Evolutionary conservation across 2,113 vertebrate species (phyloP).

Genomic region (Myrmophylax atrothorax): DNA sequence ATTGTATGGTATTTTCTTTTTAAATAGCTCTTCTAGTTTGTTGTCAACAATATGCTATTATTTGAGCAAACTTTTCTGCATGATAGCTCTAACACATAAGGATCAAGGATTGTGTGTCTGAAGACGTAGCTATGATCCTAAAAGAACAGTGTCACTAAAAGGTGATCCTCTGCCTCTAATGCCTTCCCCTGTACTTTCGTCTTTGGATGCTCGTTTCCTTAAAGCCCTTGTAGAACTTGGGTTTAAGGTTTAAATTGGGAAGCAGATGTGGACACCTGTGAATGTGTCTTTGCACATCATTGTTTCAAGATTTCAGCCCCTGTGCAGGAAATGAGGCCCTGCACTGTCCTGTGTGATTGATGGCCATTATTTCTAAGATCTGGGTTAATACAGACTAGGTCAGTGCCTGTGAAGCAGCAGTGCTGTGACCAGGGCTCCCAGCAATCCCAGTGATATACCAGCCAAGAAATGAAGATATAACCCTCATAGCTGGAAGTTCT

Average conservation of each 20-base stretch:
- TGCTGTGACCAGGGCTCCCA: not conserved
- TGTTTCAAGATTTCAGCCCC: not conserved
- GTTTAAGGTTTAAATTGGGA: constrained; percentile 12
- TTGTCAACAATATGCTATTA: constrained; percentile 65
- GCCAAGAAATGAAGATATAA: not conserved
- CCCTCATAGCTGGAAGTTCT: not conserved
- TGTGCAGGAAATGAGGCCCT: not conserved
- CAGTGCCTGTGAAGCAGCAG: not conserved
- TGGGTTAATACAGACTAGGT: not conserved
- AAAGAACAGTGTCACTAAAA: constrained; percentile 23
- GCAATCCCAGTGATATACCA: not conserved
- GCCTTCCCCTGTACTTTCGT: constrained; percentile 42
- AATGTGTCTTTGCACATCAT: not conserved
- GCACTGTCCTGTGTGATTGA: not conserved
- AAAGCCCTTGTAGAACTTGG: not conserved
- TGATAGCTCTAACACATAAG: not conserved
- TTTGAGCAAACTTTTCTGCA: constrained; percentile 53
- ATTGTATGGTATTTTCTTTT: not conserved
- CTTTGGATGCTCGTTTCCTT: not conserved
- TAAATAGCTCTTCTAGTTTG: not conserved
- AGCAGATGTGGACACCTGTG: not conserved
- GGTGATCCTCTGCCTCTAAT: not conserved
- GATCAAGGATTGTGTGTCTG: constrained; percentile 29
- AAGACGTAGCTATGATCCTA: constrained; percentile 24
- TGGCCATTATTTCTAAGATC: not conserved